Percentiles rank a stretch among this genome's conserved stretches.
These are phyloP conservation scores for Antheraea pernyi DNA, from an alignment of 1,140 invertebrate species.

Conservation along the genomic window DNA sequence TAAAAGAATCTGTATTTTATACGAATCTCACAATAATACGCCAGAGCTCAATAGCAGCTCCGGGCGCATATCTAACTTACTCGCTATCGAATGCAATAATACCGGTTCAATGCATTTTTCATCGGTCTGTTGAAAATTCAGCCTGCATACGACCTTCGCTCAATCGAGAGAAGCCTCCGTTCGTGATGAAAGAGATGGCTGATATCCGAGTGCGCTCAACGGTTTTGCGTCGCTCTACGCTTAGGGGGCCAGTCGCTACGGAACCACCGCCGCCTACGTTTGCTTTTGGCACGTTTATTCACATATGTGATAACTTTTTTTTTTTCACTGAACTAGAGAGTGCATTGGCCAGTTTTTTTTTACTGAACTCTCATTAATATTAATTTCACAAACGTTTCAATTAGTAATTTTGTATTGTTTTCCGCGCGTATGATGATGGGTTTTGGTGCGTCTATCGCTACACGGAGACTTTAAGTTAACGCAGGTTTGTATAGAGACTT, in stretches of 20 bases:
- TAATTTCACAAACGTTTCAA: neutral
- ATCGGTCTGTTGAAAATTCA: constrained; percentile 32
- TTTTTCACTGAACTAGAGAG: constrained; percentile 32
- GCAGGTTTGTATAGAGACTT: constrained; percentile 39
- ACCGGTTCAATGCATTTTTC: constrained; percentile 34
- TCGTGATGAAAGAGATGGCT: constrained; percentile 18
- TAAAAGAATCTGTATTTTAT: neutral
- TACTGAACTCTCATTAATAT: neutral
- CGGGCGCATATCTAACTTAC: neutral
- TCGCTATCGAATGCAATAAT: constrained; percentile 28
- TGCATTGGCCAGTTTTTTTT: constrained; percentile 33
- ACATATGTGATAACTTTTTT: constrained; percentile 39
- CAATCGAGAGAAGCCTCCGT: constrained; percentile 14
- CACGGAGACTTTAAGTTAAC: constrained; percentile 43
- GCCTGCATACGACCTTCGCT: constrained; percentile 2
- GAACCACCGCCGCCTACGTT: constrained; percentile 18
- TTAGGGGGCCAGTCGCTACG: constrained; percentile 39
- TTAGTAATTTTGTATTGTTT: constrained; percentile 16
- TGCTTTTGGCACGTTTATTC: constrained; percentile 18
- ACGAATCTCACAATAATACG: neutral
- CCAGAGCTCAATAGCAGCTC: neutral
- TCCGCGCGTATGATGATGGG: constrained; percentile 43
- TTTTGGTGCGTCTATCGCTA: constrained; percentile 31
- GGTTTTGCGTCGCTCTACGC: neutral
- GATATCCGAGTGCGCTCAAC: neutral